phyloP scores from a whole-genome alignment of 1,140 invertebrate species.

The Cydia fagiglandana region DNA sequence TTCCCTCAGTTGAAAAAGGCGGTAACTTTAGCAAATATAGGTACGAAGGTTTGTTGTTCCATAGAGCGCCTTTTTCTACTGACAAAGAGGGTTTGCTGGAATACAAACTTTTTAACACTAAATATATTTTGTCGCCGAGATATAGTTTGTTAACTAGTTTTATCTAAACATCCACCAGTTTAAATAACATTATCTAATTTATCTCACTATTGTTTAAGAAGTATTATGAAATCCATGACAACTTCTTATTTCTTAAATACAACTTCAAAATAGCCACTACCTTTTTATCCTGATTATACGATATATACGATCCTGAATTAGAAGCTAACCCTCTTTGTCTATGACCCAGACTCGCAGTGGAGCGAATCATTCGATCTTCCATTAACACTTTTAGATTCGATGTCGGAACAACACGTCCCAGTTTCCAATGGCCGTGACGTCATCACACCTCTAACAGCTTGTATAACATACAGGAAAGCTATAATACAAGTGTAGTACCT shows the following conservation, averaged over 20 bases:
- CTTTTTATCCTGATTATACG: neutral
- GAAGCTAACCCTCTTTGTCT: neutral
- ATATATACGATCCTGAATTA: neutral
- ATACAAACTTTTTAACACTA: neutral
- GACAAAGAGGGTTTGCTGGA: no score
- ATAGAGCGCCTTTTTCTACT: no score
- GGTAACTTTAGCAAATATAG: neutral
- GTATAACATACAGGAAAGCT: conserved; percentile 19
- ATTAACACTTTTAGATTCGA: conserved; percentile 14
- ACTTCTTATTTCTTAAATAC: neutral
- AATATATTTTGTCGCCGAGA: neutral
- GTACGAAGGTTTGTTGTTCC: no score
- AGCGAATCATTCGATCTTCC: conserved; percentile 16
- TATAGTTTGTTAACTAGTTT: neutral
- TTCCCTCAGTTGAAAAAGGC: no score
- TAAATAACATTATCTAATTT: conserved; percentile 14
- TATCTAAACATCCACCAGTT: conserved; percentile 8
- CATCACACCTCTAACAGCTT: neutral
- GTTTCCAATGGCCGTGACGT: neutral
- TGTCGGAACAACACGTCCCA: conserved; percentile 13
- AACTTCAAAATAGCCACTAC: neutral
- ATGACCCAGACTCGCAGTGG: conserved; percentile 6
- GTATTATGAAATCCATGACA: conserved; percentile 14
- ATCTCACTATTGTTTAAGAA: conserved; percentile 25
- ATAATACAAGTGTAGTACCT: neutral